Base-by-base conservation (phyloP, 2,797 vertebrate species). In the Esox masquinongy region DNA sequence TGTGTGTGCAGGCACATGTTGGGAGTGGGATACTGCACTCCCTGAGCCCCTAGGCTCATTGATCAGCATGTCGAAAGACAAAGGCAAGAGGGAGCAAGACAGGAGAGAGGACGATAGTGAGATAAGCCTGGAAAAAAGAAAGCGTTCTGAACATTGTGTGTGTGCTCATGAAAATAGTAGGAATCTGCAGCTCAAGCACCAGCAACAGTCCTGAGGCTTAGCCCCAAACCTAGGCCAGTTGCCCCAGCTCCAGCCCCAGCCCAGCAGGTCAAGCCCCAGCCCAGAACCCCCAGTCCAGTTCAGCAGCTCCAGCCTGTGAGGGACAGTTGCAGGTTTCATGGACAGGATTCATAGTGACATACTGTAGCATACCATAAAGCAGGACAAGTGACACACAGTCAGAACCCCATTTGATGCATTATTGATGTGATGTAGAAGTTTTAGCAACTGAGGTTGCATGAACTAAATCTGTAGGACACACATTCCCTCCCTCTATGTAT, bases 341-440 rank as follows among this genome's bases (percentile, higher is more conserved):
- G 68, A 63, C 49, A 68, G 69, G 51, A 80, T 19, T 70, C 29
- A 50, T 36, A 70, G 39, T 80, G 78, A 77, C 74, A 77, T 39
- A 39, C 36, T 39, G 36, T 68, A 64, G 68, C 24, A 70, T 26
- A 76, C 50, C 56, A 71, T 53, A 47, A 70, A 72, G 74, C 73
- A 66, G 66, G 68, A 68, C 67, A 39, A 19, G 22, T 67, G 29
- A 78, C 63, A 61, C 47, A 69, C 29, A 76, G 67, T 72, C 19
- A 69, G 69, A 61, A 47, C n/a, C 72, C 19, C 34, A 74, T 79
- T 22, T 74, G 34, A 79, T 75, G 73, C 43, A 75, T 71, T 56
- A 72, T 75, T 75, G 74, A 75, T 71, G 70, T 69, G 74, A 75
- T 71, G 70, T 69, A 74, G 73, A 64, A 68, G 72, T 68, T 39